A percentile compares a stretch with the other conserved stretches of the same genome.
These are phyloP conservation scores for Muntiacus muntjak DNA, from an alignment of 2,113 vertebrate species.

Conservation along the genomic window DNA sequence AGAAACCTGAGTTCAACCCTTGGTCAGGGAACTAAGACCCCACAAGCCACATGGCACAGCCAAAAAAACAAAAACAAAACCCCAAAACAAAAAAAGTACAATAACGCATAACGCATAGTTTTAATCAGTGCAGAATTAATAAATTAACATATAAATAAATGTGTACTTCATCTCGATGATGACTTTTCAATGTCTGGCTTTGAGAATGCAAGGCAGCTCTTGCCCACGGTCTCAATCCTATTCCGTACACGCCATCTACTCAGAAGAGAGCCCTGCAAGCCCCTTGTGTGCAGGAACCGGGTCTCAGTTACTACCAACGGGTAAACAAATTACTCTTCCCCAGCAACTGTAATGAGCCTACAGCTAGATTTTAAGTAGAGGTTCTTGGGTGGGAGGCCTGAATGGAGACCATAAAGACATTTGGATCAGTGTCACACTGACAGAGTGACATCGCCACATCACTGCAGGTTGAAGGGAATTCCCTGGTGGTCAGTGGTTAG, in stretches of 20 bases:
- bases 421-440: conserved; percentile 65
- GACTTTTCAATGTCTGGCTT: background rate
- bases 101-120: background rate
- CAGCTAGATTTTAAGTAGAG: conserved; percentile 59
- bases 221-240: background rate
- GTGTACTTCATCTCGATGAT: background rate
- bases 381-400: conserved; percentile 40
- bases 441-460: conserved; percentile 59
- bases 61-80: background rate
- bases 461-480: background rate
- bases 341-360: background rate
- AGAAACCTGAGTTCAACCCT: background rate
- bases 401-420: conserved; percentile 64
- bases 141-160: background rate
- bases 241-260: background rate
- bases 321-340: background rate
- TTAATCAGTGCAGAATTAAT: background rate
- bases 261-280: background rate
- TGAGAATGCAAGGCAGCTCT: background rate
- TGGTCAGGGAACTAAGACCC: background rate
- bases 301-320: background rate
- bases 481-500: background rate
- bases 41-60: background rate
- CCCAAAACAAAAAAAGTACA: background rate
- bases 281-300: background rate